A percentile compares a stretch with the other conserved stretches of the same genome.
Evolutionary conservation across 30 jellyfish, hydroid and myxozoan species (phyloP).

Genomic region (Hydractinia echinata): DNA sequence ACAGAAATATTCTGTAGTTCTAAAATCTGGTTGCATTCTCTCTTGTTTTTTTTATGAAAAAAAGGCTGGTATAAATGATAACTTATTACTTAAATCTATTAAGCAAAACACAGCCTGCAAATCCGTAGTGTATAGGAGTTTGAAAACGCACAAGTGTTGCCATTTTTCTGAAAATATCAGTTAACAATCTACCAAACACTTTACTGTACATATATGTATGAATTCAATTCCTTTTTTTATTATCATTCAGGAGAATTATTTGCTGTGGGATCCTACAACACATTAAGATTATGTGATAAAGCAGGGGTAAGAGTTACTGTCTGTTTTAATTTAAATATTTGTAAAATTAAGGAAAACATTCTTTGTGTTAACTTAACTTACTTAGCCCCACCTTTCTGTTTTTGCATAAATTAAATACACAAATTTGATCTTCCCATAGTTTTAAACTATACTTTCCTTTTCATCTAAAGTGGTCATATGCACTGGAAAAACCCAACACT

Average conservation of each 20-base stretch:
- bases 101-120: too few relatives aligned
- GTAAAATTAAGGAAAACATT: not conserved
- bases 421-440: too few relatives aligned
- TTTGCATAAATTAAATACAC: not conserved
- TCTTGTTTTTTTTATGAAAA: too few relatives aligned
- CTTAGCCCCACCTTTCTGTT: not conserved
- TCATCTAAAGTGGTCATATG: slow-evolving; percentile 78
- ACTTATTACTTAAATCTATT: too few relatives aligned
- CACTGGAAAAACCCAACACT: slow-evolving; percentile 88
- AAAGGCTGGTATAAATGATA: too few relatives aligned
- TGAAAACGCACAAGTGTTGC: too few relatives aligned
- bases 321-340: not conserved
- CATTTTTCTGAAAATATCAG: not conserved
- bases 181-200: not conserved
- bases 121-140: too few relatives aligned
- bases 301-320: slow-evolving; percentile 64
- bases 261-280: slow-evolving; percentile 92
- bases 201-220: too few relatives aligned
- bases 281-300: slow-evolving; percentile 85
- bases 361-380: not conserved
- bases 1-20: too few relatives aligned
- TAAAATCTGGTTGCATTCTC: too few relatives aligned
- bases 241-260: slow-evolving; percentile 62
- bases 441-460: not conserved
- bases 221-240: not conserved